phyloP scores from a whole-genome alignment of 2,888 invertebrate species.

The Prenolepis imparis region DNA sequence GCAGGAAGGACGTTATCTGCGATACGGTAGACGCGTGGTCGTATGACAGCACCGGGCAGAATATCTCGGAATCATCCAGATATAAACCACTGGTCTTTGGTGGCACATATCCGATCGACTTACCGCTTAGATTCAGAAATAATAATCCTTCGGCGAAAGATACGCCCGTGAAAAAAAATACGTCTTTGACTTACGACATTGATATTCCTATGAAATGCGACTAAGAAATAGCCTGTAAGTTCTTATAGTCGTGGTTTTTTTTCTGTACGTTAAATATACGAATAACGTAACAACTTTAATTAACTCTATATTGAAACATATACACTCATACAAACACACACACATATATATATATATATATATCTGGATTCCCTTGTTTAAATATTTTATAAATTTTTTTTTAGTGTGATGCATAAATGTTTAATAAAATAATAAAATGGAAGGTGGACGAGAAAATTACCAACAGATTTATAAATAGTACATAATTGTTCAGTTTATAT shows the following conservation, averaged over 20 bases:
- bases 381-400: not conserved
- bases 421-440: constrained; percentile 4
- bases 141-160: constrained; percentile 53
- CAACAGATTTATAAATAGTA: not conserved
- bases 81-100: constrained; percentile 92
- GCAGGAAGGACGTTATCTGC: constrained; percentile 88
- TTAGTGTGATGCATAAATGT: not conserved
- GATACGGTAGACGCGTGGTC: constrained; percentile 90
- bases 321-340: not conserved
- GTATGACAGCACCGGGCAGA: constrained; percentile 70
- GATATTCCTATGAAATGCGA: constrained; percentile 85
- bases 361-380: not conserved
- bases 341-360: too few species aligned
- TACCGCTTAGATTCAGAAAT: constrained; percentile 86
- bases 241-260: not conserved
- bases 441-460: not conserved
- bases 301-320: not conserved
- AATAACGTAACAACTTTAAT: not conserved
- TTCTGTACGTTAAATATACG: constrained; percentile 3
- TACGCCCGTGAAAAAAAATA: constrained; percentile 65
- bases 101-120: constrained; percentile 95
- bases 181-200: constrained; percentile 87
- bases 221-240: constrained; percentile 50
- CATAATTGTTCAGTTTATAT: not conserved
- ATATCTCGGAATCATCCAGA: constrained; percentile 65